These are phyloP conservation scores for Hemicordylus capensis DNA, from an alignment of 2,113 vertebrate genomes.

Conservation along the genomic window DNA sequence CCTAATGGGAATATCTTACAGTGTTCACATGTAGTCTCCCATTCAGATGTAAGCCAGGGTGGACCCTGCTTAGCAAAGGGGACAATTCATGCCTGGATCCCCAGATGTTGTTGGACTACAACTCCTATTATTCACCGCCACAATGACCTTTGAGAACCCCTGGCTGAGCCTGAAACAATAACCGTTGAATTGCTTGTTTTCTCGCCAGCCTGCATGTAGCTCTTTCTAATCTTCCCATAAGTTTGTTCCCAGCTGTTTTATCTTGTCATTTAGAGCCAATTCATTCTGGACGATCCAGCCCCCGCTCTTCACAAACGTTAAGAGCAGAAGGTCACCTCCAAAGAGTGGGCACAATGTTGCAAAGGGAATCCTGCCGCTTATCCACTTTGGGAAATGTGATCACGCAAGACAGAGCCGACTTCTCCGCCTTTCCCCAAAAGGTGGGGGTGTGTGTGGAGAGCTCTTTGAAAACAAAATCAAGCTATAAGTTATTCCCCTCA, in stretches of 20 bases:
- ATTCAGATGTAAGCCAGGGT: too few relatives aligned
- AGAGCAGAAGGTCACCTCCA: constrained; percentile 13
- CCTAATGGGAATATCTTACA: too few relatives aligned
- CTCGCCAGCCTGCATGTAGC: constrained; percentile 29
- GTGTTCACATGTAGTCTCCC: too few relatives aligned
- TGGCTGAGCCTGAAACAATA: neutral
- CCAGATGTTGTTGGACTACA: too few relatives aligned
- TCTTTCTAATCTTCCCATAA: neutral
- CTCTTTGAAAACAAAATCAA: neutral
- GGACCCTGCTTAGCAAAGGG: too few relatives aligned
- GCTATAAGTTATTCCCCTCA: too few relatives aligned
- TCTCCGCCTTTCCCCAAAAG: neutral
- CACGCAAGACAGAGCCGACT: neutral
- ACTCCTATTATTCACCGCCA: too few relatives aligned
- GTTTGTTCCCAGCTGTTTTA: neutral
- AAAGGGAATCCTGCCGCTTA: neutral
- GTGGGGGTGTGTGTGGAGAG: too few relatives aligned
- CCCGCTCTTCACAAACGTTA: neutral
- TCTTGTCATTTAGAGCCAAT: neutral
- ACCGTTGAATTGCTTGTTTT: neutral
- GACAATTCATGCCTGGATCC: too few relatives aligned
- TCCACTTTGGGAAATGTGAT: constrained; percentile 15
- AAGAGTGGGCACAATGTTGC: constrained; percentile 37
- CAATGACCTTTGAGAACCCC: too few relatives aligned
- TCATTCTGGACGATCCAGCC: neutral